Conservation (phyloP, 2,797 vertebrate species). For the Myioborus miniatus region DNA sequence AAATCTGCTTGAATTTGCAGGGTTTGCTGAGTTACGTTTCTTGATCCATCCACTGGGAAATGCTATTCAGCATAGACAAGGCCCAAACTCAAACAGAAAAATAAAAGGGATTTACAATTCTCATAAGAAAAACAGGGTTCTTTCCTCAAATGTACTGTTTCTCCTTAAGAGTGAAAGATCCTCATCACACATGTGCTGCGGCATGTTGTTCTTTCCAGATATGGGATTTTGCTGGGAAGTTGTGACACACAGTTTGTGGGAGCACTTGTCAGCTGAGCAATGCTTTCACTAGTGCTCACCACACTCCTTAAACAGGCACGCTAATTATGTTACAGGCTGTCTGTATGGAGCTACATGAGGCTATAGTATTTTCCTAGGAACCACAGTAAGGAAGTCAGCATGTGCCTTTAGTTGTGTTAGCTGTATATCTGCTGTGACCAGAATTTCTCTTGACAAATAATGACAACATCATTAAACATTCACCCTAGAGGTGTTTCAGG, state of each 20-base stretch:
- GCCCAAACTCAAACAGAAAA: neutral
- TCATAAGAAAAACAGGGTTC: neutral
- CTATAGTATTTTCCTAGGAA: neutral
- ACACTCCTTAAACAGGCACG: neutral
- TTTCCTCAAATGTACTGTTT: neutral
- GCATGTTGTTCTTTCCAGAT: neutral
- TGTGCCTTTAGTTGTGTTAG: neutral
- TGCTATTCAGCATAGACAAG: neutral
- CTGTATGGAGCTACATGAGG: neutral
- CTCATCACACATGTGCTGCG: neutral
- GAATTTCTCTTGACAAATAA: neutral
- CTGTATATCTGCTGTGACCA: neutral
- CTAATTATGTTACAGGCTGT: neutral
- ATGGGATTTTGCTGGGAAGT: neutral
- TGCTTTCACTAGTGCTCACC: slow-evolving; percentile 5
- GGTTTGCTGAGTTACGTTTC: neutral
- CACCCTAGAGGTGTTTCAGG: neutral
- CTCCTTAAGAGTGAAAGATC: neutral
- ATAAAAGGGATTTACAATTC: neutral
- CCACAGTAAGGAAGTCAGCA: neutral
- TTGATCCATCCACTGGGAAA: neutral
- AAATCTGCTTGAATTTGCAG: slow-evolving; percentile 20
- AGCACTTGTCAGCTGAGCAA: slow-evolving; percentile 9
- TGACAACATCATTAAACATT: neutral
- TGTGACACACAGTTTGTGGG: neutral